Evolutionary conservation across 2,888 invertebrate genomes (phyloP), one percentile per base, ranked within the genome.

Genomic region (Heteromyza rotundicornis): DNA sequence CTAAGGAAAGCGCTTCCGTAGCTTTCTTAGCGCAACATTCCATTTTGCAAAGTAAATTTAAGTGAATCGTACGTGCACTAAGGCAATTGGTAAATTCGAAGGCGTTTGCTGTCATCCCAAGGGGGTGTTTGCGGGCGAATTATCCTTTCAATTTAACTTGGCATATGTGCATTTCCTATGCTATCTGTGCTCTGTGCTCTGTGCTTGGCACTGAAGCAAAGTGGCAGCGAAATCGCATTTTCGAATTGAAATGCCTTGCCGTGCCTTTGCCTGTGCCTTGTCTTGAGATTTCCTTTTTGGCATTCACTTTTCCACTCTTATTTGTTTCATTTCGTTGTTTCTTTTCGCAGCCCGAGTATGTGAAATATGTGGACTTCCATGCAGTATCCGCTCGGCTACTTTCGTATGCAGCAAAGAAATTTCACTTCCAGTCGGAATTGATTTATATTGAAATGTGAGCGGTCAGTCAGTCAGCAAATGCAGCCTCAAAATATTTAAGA

Each of bases 121-220:
- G 78, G 71, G 79, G 78, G 79, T 73, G 76, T 79, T 80, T 79
- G 77, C 80, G 80, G 80, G 80, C 79, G 79, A 80, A 79, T 79
- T 79, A 79, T 79, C 80, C 80, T 80, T 79, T 79, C 79, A 79
- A 79, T 79, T 79, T 80, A 73, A 79, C 79, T 80, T 79, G 79
- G 79, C 79, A 79, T 80, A 77, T 80, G 80, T 78, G 77, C 71
- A 40, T 40, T 40, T n/a, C 40, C 12, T 40, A 12, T 40, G n/a
- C 40, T 40, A 10, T 40, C 14, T 19, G 7, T 19, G 19, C 47
- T 17, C 19, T 19, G 47, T 19, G 2, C 20, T 14, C 20, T 8
- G 5, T 19, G 19, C 47, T 47, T 47, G 47, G 47, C 47, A 47
- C 10, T 68, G 44, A 61, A 27, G 61, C 24, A 53, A 57, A 57